Base-by-base conservation (phyloP, 2,113 vertebrate genomes). In the Daubentonia madagascariensis region DNA sequence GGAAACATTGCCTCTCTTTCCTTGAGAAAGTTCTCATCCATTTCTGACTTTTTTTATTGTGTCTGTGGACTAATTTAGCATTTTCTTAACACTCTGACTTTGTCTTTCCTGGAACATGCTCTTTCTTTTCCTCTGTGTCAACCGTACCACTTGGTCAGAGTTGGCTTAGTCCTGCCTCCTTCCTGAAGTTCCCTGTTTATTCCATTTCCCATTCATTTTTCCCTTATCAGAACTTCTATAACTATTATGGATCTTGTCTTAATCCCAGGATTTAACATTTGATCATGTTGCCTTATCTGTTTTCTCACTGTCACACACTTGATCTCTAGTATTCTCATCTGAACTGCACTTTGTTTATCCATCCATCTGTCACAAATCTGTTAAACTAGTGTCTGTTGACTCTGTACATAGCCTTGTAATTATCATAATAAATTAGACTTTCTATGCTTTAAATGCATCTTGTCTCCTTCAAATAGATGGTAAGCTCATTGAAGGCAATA, bases 31-130 rank as follows among this genome's bases (percentile, higher is more conserved):
- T 91, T 68, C 28, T 73, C n/a, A 76, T 37, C 48, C 3, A 81
- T 73, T 88, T 94, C 48, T 96, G 20, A 94, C 59, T 35, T 20
- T 54, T 75, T 97, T 96, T 85, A 12, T 11, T 81, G 20, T 30
- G 18, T 63, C 12, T 43, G 35, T 96, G 52, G 13, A 76, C 7
- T 70, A 59, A 87, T 89, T 40, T 90, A 52, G 5, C 20, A 50
- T 89, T 91, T 91, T 97, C 43, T 96, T 48, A 83, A 85, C 14
- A 43, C 6, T 37, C 0, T 72, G 22, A 65, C 14, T 83, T 48
- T 59, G 6, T 52, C 28, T 76, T 57, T 75, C 48, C 7, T 61
- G 17, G 22, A 13, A 63, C 50, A 50, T 68, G 6, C 18, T 75
- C 25, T 91, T 79, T 3, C 8, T 89, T 91, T 79, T 72, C 20